Evolutionary conservation across 2,113 vertebrate species (phyloP).

Genomic region (Mesitornis unicolor): DNA sequence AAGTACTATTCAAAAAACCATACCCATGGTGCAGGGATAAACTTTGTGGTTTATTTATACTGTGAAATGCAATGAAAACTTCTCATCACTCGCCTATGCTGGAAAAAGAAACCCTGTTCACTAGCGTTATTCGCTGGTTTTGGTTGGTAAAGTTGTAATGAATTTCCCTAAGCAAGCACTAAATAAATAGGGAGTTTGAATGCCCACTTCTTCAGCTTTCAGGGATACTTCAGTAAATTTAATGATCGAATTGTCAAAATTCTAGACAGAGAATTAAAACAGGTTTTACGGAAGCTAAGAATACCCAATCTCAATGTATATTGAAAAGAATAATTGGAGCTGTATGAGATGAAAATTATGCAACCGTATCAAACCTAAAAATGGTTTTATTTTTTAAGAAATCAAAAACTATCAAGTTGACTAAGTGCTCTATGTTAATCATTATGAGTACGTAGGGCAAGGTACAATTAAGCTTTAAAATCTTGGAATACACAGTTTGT

Average conservation of each 20-base stretch:
- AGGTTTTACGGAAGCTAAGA: slow-evolving; percentile 67
- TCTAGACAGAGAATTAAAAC: slow-evolving; percentile 63
- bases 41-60: slow-evolving; percentile 75
- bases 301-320: slow-evolving; percentile 57
- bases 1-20: slow-evolving; percentile 70
- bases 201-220: slow-evolving; percentile 71
- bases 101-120: slow-evolving; percentile 68
- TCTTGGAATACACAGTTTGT: slow-evolving; percentile 73
- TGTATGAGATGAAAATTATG: slow-evolving; percentile 74
- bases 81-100: slow-evolving; percentile 61
- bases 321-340: slow-evolving; percentile 51
- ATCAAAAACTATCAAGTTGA: slow-evolving; percentile 70
- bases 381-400: slow-evolving; percentile 69
- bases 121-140: slow-evolving; percentile 59
- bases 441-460: slow-evolving; percentile 70
- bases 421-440: slow-evolving; percentile 80
- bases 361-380: slow-evolving; percentile 73
- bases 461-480: slow-evolving; percentile 76
- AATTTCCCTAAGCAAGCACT: slow-evolving; percentile 65
- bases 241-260: slow-evolving; percentile 57
- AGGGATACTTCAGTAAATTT: slow-evolving; percentile 53
- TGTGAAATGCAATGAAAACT: slow-evolving; percentile 75
- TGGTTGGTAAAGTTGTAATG: slow-evolving; percentile 63
- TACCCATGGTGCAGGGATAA: slow-evolving; percentile 75
- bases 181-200: slow-evolving; percentile 68